Conservation (phyloP, 2,113 vertebrate species). For the Perca fluviatilis region DNA sequence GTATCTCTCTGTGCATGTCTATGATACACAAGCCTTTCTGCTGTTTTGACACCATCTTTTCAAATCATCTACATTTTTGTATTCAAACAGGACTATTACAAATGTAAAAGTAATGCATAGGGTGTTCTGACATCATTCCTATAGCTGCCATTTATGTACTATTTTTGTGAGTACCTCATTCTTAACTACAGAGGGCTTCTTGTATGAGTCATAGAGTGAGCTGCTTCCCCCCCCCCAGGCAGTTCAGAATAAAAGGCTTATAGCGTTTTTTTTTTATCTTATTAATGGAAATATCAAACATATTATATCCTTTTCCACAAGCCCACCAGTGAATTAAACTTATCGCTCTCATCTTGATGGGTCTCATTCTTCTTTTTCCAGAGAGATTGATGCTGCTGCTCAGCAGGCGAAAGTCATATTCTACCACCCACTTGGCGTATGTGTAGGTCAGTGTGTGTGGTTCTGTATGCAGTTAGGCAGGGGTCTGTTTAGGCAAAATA, state of each 20-base stretch:
- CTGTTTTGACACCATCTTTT: constrained; percentile 21
- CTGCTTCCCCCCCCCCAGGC: background rate
- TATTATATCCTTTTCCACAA: constrained; percentile 49
- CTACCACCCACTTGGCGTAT: constrained; percentile 52
- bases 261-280: constrained; percentile 17
- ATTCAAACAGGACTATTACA: constrained; percentile 13
- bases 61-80: constrained; percentile 31
- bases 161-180: background rate
- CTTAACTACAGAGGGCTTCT: background rate
- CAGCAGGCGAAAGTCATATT: constrained; percentile 63
- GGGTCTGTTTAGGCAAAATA: constrained; percentile 41
- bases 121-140: background rate
- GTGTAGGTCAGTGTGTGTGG: constrained; percentile 18
- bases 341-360: constrained; percentile 68
- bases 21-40: constrained; percentile 14
- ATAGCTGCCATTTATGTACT: constrained; percentile 18
- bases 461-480: constrained; percentile 7
- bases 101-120: background rate
- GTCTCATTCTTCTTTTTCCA: constrained; percentile 71
- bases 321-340: constrained; percentile 76
- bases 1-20: constrained; percentile 32
- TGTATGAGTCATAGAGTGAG: background rate
- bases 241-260: constrained; percentile 49
- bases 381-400: constrained; percentile 66
- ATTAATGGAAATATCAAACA: constrained; percentile 67